Percentiles rank a stretch among this genome's conserved stretches.
Evolutionary conservation across 2,888 invertebrate genomes (phyloP).

Genomic region (Watsonalla cultraria): DNA sequence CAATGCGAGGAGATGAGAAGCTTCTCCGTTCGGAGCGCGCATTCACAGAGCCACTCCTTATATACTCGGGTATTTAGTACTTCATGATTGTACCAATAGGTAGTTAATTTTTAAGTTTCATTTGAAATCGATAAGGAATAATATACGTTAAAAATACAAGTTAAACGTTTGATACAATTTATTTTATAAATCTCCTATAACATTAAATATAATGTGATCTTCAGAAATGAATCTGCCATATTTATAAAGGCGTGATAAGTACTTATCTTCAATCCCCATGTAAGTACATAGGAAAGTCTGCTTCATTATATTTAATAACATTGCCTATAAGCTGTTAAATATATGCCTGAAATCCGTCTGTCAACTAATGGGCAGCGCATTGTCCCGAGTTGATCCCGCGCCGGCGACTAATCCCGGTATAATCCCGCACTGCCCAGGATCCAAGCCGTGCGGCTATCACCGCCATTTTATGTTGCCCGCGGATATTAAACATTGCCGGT

Average conservation of each 20-base stretch:
- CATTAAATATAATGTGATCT: no score
- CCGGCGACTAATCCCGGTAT: conserved; percentile 43
- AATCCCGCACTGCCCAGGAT: conserved; percentile 35
- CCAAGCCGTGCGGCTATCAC: conserved; percentile 14
- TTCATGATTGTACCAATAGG: no score
- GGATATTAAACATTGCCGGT: conserved; percentile 29
- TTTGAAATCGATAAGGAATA: no score
- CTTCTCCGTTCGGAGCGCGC: conserved; percentile 8
- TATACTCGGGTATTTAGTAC: background rate
- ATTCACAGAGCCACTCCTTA: no score
- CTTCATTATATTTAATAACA: background rate
- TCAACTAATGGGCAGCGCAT: conserved; percentile 39
- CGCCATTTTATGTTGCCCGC: conserved; percentile 21
- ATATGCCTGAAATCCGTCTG: conserved; percentile 28
- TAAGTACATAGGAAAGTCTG: no score
- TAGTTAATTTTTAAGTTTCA: no score
- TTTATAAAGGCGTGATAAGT: no score
- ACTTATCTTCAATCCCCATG: no score
- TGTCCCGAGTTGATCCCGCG: conserved; percentile 42
- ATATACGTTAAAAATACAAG: no score
- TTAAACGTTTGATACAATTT: no score
- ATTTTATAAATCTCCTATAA: no score
- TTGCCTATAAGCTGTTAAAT: background rate
- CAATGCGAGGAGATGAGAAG: conserved; percentile 4
- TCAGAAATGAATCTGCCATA: no score